Percentiles rank a stretch among this genome's conserved stretches.
phyloP scores from a whole-genome alignment of 2,113 vertebrate genomes.

The Mandrillus leucophaeus region DNA sequence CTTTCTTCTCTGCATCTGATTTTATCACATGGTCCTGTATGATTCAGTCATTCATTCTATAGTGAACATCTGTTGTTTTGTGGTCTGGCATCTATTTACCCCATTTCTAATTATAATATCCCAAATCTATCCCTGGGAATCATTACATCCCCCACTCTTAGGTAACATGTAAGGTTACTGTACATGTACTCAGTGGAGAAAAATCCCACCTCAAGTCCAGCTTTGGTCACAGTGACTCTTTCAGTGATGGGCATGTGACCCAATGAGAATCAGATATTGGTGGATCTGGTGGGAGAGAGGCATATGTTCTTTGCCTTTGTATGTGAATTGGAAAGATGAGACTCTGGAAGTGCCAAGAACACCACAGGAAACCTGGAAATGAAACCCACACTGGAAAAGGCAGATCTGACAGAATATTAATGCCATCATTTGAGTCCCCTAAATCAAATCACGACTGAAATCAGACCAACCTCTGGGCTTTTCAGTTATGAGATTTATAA shows the following conservation, averaged over 20 bases:
- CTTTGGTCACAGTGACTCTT: neutral
- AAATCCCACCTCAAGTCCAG: neutral
- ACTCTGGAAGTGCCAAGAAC: neutral
- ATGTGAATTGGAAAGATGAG: neutral
- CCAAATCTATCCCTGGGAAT: neutral
- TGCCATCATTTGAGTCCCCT: neutral
- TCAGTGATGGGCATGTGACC: neutral
- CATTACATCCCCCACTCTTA: neutral
- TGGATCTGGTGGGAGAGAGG: neutral
- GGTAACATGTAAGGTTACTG: neutral
- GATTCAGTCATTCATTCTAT: neutral
- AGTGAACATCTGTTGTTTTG: neutral
- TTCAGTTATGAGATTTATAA: neutral
- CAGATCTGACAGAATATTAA: neutral
- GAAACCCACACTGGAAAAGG: neutral
- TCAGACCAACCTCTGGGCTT: neutral
- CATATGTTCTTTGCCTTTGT: neutral
- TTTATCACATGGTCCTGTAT: neutral
- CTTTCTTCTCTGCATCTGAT: neutral
- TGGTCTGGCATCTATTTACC: neutral
- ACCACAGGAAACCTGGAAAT: neutral
- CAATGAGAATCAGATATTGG: neutral
- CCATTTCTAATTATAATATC: neutral
- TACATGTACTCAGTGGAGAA: neutral
- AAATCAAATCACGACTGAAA: neutral